phyloP scores from a whole-genome alignment of 1,140 invertebrate species.

The Heliconius nattereri region DNA sequence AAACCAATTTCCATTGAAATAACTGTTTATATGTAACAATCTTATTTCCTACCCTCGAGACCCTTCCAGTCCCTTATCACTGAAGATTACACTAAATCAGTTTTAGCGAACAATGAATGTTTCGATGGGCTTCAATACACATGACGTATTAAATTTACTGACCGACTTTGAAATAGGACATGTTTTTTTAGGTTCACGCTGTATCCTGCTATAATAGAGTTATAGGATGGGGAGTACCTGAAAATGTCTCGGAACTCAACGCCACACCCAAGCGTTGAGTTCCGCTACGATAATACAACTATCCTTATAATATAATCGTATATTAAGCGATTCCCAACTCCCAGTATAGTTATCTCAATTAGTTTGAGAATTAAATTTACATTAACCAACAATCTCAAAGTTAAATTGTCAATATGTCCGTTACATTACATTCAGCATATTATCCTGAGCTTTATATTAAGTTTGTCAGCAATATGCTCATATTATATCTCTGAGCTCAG shows the following conservation, averaged over 20 bases:
- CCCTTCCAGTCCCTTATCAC: slow-evolving; percentile 8
- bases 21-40: neutral
- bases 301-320: too few species aligned
- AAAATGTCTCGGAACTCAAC: neutral
- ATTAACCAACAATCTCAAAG: neutral
- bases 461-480: too few species aligned
- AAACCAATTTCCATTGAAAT: neutral
- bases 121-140: slow-evolving; percentile 3
- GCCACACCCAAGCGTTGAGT: too few species aligned
- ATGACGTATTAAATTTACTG: neutral
- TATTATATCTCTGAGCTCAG: too few species aligned
- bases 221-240: neutral
- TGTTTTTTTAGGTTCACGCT: neutral
- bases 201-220: too few species aligned
- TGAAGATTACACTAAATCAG: slow-evolving; percentile 12
- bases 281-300: too few species aligned
- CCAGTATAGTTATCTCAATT: neutral
- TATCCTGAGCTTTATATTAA: too few species aligned
- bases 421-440: too few species aligned
- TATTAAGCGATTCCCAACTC: too few species aligned
- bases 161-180: neutral
- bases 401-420: neutral
- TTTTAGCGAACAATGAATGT: slow-evolving; percentile 5
- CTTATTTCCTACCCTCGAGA: slow-evolving; percentile 1
- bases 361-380: neutral